These are phyloP conservation scores for Diceros bicornis DNA, from an alignment of 2,797 vertebrate genomes.

Conservation along the genomic window DNA sequence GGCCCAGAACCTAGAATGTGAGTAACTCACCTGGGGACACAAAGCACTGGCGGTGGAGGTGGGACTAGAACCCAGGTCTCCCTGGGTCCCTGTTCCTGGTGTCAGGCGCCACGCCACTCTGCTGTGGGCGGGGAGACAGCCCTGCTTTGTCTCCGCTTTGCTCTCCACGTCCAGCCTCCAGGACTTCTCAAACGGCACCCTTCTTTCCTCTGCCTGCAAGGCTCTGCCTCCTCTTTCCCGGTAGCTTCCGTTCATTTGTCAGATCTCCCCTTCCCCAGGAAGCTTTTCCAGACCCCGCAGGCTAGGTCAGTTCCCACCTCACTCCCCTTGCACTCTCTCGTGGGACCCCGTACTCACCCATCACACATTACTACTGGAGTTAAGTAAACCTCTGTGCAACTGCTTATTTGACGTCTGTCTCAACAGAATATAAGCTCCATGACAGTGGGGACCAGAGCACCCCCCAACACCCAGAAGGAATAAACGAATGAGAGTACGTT, in stretches of 20 bases:
- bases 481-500: neutral
- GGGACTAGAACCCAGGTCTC: neutral
- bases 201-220: neutral
- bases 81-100: neutral
- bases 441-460: rapidly evolving
- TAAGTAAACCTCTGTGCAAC: neutral
- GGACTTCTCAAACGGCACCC: too few species aligned
- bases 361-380: neutral
- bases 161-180: neutral
- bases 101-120: rapidly evolving
- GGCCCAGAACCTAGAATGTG: neutral
- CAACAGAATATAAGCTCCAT: neutral
- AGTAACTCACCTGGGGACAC: neutral
- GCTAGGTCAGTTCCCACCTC: neutral
- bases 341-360: neutral
- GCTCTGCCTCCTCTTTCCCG: neutral
- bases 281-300: neutral
- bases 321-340: neutral
- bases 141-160: neutral
- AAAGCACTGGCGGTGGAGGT: neutral
- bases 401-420: neutral
- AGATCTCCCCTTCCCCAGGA: neutral
- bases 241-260: neutral
- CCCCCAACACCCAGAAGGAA: neutral
- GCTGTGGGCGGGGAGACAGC: neutral